Conservation (phyloP, 2,888 invertebrate genomes). For the Tipula vernalis region DNA sequence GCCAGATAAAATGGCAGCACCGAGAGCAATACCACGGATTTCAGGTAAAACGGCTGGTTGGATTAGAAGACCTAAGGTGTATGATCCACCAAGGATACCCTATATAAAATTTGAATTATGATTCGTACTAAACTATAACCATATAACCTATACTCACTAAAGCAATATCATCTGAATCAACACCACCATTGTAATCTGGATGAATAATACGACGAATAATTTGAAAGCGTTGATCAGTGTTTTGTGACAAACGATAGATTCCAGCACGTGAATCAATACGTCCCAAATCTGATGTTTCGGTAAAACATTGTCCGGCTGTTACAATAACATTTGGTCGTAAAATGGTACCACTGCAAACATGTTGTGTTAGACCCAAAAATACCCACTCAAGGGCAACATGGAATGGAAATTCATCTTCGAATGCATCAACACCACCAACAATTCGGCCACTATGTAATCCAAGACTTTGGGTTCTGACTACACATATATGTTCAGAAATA, state of each 20-base stretch:
- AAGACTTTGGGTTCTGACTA: neutral
- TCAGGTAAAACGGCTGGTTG: conserved; percentile 31
- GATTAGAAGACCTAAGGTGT: neutral
- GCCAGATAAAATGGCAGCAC: conserved; percentile 31
- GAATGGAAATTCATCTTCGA: conserved; percentile 34
- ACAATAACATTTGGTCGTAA: conserved; percentile 30
- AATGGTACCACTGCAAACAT: conserved; percentile 38
- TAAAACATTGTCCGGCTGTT: conserved; percentile 34
- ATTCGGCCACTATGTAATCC: conserved; percentile 17
- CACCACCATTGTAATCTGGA: conserved; percentile 26
- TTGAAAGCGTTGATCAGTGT: conserved; percentile 16
- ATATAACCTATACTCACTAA: conserved; percentile 27
- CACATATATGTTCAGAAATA: neutral
- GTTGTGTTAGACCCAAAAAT: conserved; percentile 23
- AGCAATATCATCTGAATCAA: conserved; percentile 42
- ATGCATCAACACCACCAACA: conserved; percentile 31
- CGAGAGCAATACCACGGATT: conserved; percentile 22
- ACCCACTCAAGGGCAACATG: conserved; percentile 32
- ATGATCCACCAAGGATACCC: neutral
- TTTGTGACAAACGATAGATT: conserved; percentile 27
- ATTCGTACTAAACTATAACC: neutral
- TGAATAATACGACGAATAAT: conserved; percentile 29
- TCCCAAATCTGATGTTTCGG: conserved; percentile 26
- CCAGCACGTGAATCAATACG: conserved; percentile 27
- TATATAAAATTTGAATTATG: neutral